These are phyloP conservation scores for Vollenhovia emeryi DNA, from an alignment of 1,140 invertebrate genomes.

Conservation along the genomic window DNA sequence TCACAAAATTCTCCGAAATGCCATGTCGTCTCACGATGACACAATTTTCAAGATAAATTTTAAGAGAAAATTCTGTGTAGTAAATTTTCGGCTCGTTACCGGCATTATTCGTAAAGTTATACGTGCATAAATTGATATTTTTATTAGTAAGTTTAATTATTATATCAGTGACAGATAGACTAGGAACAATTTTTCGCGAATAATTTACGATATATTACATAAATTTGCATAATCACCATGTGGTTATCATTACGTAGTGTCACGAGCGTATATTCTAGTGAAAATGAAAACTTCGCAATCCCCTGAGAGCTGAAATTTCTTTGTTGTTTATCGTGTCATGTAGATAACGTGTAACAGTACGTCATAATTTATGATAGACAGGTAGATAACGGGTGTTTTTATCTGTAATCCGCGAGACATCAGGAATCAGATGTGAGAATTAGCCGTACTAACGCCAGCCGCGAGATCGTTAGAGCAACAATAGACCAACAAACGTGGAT, in stretches of 20 bases:
- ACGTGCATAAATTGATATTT: background rate
- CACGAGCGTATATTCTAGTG: background rate
- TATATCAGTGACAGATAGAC: background rate
- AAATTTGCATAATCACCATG: background rate
- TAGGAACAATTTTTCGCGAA: background rate
- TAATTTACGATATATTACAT: background rate
- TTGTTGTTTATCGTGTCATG: background rate
- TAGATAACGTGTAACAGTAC: background rate
- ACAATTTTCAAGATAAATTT: too few relatives aligned
- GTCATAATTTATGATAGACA: constrained; percentile 6
- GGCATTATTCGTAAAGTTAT: background rate
- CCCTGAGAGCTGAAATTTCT: background rate
- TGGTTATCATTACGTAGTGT: background rate
- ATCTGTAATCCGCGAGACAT: constrained; percentile 4
- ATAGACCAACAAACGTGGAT: background rate
- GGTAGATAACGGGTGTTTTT: constrained; percentile 26
- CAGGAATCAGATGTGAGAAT: constrained; percentile 18
- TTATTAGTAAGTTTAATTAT: background rate
- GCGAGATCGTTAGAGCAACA: background rate
- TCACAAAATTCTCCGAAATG: too few relatives aligned
- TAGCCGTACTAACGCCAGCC: background rate
- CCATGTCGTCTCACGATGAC: too few relatives aligned
- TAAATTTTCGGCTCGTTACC: too few relatives aligned
- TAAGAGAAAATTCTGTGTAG: too few relatives aligned
- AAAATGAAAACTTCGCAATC: constrained; percentile 1